phyloP scores from a whole-genome alignment of 2,888 invertebrate species.

The Acleris emargana region DNA sequence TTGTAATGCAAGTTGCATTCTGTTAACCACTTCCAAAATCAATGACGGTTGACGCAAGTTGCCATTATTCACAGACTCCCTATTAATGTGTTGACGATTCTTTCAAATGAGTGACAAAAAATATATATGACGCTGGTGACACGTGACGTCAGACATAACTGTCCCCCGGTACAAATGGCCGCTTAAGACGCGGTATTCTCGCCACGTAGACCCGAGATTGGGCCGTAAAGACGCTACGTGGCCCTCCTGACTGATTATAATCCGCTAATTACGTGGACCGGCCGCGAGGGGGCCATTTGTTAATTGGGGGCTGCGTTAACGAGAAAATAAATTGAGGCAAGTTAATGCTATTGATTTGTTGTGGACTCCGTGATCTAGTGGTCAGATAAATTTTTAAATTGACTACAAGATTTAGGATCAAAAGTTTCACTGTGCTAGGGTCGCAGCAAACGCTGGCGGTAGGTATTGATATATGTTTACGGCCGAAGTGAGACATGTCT shows the following conservation, averaged over 20 bases:
- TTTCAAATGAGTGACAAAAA: too few species aligned
- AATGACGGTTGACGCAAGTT: too few species aligned
- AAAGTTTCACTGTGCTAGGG: too few species aligned
- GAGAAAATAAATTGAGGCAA: neutral
- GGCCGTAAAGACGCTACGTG: constrained; percentile 60
- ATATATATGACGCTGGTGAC: neutral
- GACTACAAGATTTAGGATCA: too few species aligned
- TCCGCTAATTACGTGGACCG: constrained; percentile 63
- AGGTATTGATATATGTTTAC: too few species aligned
- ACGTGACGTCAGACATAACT: neutral
- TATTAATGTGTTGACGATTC: neutral
- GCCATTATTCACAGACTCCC: neutral
- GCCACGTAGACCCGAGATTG: constrained; percentile 54
- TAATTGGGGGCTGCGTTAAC: constrained; percentile 18
- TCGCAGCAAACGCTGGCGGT: too few species aligned
- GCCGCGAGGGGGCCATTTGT: constrained; percentile 30
- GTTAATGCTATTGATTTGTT: neutral
- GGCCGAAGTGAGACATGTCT: too few species aligned
- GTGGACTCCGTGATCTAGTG: neutral
- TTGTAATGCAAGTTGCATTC: too few species aligned
- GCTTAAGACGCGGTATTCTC: constrained; percentile 45
- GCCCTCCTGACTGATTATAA: constrained; percentile 64
- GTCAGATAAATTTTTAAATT: too few species aligned
- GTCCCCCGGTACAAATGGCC: neutral
- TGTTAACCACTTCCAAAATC: too few species aligned